Evolutionary conservation across 2,797 vertebrate genomes (phyloP).

Genomic region (Lagocephalus sceleratus): DNA sequence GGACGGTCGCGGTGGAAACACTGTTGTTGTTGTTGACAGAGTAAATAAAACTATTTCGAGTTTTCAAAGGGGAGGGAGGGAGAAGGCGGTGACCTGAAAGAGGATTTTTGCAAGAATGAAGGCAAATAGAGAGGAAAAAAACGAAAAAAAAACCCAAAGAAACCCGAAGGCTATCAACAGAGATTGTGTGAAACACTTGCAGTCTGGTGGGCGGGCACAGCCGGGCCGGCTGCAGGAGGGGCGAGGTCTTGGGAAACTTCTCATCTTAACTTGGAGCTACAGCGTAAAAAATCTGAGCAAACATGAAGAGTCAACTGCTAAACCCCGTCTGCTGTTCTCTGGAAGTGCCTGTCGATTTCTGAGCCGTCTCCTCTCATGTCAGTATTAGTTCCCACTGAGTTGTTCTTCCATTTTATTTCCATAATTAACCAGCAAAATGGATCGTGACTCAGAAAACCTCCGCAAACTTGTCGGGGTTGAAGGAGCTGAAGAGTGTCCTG

Average conservation of each 20-base stretch:
- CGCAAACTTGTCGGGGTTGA: not conserved
- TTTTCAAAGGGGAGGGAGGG: conserved; percentile 2
- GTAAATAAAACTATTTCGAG: conserved; percentile 38
- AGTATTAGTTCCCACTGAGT: not conserved
- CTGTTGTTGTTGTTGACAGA: conserved; percentile 39
- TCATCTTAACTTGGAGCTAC: conserved; percentile 78
- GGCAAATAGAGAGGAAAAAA: not conserved
- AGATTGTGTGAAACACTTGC: not conserved
- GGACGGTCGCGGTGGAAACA: conserved; percentile 39
- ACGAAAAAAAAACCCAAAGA: too few relatives aligned
- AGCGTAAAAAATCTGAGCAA: conserved; percentile 80
- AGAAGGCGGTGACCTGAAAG: not conserved
- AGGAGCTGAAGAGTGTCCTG: not conserved
- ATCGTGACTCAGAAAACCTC: too few relatives aligned
- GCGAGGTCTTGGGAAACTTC: conserved; percentile 86
- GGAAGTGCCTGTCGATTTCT: conserved; percentile 1
- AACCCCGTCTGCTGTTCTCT: conserved; percentile 58
- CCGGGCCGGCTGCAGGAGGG: conserved; percentile 13
- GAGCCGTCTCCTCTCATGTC: conserved; percentile 1
- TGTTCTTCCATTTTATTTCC: not conserved
- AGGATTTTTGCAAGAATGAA: not conserved
- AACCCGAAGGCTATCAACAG: not conserved
- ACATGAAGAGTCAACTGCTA: conserved; percentile 76
- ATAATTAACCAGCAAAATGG: not conserved
- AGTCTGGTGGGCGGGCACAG: conserved; percentile 2